A percentile compares a stretch with the other conserved stretches of the same genome.
These are phyloP conservation scores for Drosophila hydei DNA, from an alignment of 1,140 invertebrate genomes.

Conservation along the genomic window DNA sequence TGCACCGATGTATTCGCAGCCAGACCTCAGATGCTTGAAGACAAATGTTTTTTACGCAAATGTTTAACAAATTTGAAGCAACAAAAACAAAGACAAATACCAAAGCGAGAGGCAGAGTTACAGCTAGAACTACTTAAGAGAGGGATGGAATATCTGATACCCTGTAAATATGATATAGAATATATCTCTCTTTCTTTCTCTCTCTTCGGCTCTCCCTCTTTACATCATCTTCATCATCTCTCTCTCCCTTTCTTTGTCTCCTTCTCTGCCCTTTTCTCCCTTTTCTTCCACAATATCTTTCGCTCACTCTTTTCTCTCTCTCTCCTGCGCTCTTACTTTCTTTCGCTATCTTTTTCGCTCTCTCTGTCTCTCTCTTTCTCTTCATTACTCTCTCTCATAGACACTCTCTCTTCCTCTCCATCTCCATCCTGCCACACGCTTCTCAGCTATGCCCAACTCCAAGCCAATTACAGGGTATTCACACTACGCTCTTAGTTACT, in stretches of 20 bases:
- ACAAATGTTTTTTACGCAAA: slow-evolving; percentile 45
- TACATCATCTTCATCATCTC: neutral
- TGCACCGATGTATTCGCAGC: slow-evolving; percentile 17
- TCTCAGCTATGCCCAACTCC: neutral
- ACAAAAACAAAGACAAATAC: slow-evolving; percentile 32
- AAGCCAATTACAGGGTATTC: neutral
- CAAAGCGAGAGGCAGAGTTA: neutral
- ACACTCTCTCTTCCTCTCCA: neutral
- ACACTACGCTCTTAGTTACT: slow-evolving; percentile 1
- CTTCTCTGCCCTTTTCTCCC: too few relatives aligned
- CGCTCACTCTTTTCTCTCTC: too few relatives aligned
- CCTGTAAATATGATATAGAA: neutral
- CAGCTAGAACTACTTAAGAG: neutral
- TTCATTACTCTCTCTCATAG: neutral
- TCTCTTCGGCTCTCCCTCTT: neutral
- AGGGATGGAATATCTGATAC: slow-evolving; percentile 1
- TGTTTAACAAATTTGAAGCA: slow-evolving; percentile 53
- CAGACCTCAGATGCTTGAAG: slow-evolving; percentile 18
- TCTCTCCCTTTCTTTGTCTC: neutral
- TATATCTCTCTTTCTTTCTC: neutral
- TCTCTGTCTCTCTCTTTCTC: too few relatives aligned
- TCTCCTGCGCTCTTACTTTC: too few relatives aligned
- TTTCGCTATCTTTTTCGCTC: too few relatives aligned
- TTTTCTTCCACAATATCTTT: too few relatives aligned
- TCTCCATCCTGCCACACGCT: too few relatives aligned